Conservation (phyloP, 2,113 vertebrate genomes). For the Narcine bancroftii region DNA sequence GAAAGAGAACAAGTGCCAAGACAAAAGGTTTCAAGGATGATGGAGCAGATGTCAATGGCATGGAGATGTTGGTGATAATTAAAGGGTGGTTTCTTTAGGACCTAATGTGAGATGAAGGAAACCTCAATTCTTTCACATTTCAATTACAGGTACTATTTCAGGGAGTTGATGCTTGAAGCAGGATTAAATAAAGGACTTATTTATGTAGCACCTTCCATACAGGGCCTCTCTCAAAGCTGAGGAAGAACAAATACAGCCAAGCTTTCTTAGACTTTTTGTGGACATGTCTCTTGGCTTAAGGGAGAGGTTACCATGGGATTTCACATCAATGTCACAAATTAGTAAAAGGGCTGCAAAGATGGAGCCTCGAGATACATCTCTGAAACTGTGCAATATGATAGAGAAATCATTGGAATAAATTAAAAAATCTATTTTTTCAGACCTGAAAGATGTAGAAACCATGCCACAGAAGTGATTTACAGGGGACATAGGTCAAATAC, state of each 20-base stretch:
- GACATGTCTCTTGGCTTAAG: not conserved
- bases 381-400: not conserved
- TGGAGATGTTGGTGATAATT: not conserved
- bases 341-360: not conserved
- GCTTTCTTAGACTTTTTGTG: not conserved
- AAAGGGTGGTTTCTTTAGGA: not conserved
- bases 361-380: not conserved
- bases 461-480: not conserved
- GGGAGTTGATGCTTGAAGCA: not conserved
- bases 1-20: not conserved
- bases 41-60: not conserved
- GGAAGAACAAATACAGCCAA: not conserved
- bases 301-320: not conserved
- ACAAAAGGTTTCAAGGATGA: not conserved
- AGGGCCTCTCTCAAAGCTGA: not conserved
- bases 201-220: not conserved
- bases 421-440: not conserved
- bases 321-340: not conserved
- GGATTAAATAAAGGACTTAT: not conserved
- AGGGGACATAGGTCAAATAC: not conserved
- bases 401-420: not conserved
- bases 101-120: not conserved
- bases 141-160: not conserved
- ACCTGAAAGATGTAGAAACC: not conserved
- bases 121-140: not conserved